Evolutionary conservation across 2,113 vertebrate species (phyloP).

Genomic region (Isurus oxyrinchus): DNA sequence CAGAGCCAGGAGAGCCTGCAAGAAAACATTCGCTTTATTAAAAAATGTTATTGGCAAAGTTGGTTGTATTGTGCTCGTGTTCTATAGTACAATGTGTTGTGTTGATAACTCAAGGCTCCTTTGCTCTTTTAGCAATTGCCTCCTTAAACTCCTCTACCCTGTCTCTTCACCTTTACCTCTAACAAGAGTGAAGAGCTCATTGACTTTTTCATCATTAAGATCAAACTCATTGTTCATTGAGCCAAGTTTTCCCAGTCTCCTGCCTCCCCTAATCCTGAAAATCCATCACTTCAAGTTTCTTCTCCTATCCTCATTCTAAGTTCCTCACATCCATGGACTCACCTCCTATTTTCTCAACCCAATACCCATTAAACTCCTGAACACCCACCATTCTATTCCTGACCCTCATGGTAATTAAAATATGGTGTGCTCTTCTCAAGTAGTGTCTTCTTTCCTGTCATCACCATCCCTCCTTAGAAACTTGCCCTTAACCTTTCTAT

Average conservation of each 20-base stretch:
- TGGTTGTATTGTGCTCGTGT: background rate
- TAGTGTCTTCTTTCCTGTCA: background rate
- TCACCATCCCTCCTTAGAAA: background rate
- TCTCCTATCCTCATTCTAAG: background rate
- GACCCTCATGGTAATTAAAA: background rate
- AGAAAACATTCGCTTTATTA: background rate
- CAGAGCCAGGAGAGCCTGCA: background rate
- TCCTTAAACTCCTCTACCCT: background rate
- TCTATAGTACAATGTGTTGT: background rate
- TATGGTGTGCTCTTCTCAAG: background rate
- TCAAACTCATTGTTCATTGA: background rate
- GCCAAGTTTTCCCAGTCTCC: background rate
- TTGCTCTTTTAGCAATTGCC: background rate
- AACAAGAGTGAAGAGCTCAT: background rate
- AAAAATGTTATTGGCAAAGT: background rate
- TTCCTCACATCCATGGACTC: background rate
- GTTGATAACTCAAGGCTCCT: background rate
- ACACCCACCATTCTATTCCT: background rate
- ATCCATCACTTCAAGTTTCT: background rate
- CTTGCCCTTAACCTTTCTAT: background rate
- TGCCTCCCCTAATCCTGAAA: background rate
- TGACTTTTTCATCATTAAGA: background rate
- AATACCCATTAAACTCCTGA: background rate
- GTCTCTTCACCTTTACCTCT: background rate
- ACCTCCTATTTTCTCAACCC: background rate